A percentile compares a stretch with the other conserved stretches of the same genome.
Evolutionary conservation across 2,888 invertebrate genomes (phyloP).

Genomic region (Anticlea derivata): DNA sequence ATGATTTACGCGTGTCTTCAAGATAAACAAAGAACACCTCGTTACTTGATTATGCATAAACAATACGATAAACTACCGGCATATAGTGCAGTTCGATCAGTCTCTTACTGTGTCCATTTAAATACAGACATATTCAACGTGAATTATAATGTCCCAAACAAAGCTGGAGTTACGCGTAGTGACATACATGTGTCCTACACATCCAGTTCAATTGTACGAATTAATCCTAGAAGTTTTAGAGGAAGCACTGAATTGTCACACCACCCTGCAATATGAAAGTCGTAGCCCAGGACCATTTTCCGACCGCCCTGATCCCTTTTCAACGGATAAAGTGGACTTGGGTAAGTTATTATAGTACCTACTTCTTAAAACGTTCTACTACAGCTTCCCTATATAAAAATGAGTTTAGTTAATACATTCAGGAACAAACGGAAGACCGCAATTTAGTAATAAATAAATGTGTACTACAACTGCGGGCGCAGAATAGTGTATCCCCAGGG

Average conservation of each 20-base stretch:
- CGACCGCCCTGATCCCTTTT: constrained; percentile 83
- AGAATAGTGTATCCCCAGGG: constrained; percentile 10
- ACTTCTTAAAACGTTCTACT: not conserved
- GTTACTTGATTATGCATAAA: constrained; percentile 23
- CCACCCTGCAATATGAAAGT: constrained; percentile 84
- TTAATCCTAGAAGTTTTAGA: constrained; percentile 82
- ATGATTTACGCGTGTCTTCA: constrained; percentile 47
- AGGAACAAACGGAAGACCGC: constrained; percentile 33
- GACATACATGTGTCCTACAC: constrained; percentile 85
- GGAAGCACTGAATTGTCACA: constrained; percentile 70
- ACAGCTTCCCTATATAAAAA: not conserved
- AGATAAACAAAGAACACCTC: constrained; percentile 29
- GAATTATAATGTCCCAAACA: constrained; percentile 56
- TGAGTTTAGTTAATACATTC: constrained; percentile 6
- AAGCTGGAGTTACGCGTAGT: constrained; percentile 77
- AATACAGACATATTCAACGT: constrained; percentile 7
- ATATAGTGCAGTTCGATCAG: constrained; percentile 14
- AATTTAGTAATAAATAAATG: constrained; percentile 35
- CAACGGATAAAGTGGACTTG: constrained; percentile 78
- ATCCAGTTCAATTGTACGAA: constrained; percentile 85
- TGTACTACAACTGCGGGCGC: constrained; percentile 12
- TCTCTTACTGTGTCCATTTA: constrained; percentile 15
- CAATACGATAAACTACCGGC: constrained; percentile 6
- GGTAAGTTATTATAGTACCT: constrained; percentile 66
- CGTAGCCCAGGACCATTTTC: constrained; percentile 77